phyloP scores from a whole-genome alignment of 1,140 invertebrate genomes.

The Holcopasites calliopsidis region DNA sequence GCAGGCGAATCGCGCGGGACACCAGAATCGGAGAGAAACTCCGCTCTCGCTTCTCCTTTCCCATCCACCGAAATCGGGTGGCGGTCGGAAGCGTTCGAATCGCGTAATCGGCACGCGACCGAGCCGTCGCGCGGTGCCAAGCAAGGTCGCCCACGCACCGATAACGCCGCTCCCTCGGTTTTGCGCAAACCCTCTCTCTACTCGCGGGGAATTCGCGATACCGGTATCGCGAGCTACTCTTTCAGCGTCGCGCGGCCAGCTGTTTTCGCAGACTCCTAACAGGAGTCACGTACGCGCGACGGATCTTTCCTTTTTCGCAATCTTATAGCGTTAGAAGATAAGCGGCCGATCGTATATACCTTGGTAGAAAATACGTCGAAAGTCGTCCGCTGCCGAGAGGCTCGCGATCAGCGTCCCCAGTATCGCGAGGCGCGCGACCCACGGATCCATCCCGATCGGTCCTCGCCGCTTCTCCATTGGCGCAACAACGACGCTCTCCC shows the following conservation, averaged over 20 bases:
- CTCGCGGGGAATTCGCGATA: too few relatives aligned
- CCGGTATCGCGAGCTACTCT: too few relatives aligned
- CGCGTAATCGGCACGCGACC: constrained; percentile 18
- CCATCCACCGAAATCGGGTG: neutral
- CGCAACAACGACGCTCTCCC: too few relatives aligned
- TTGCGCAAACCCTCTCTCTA: constrained; percentile 18
- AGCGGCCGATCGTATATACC: constrained; percentile 59
- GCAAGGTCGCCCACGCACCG: neutral
- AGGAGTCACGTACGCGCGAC: too few relatives aligned
- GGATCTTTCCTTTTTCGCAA: too few relatives aligned
- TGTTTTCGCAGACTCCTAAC: too few relatives aligned
- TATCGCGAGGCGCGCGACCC: constrained; percentile 32
- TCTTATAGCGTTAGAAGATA: neutral
- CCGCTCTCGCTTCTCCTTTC: neutral
- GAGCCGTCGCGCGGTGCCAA: neutral
- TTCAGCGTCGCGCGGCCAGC: too few relatives aligned
- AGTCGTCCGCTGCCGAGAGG: constrained; percentile 63
- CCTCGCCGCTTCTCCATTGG: too few relatives aligned
- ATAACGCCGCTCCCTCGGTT: neutral
- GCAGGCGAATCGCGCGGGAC: constrained; percentile 8
- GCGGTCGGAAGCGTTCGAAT: constrained; percentile 6
- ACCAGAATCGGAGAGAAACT: neutral
- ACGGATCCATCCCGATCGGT: constrained; percentile 43
- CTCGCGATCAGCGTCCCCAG: constrained; percentile 47
- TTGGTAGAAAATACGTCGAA: constrained; percentile 73